Conservation (phyloP, 2,113 vertebrate species). For the Hippoglossus stenolepis region DNA sequence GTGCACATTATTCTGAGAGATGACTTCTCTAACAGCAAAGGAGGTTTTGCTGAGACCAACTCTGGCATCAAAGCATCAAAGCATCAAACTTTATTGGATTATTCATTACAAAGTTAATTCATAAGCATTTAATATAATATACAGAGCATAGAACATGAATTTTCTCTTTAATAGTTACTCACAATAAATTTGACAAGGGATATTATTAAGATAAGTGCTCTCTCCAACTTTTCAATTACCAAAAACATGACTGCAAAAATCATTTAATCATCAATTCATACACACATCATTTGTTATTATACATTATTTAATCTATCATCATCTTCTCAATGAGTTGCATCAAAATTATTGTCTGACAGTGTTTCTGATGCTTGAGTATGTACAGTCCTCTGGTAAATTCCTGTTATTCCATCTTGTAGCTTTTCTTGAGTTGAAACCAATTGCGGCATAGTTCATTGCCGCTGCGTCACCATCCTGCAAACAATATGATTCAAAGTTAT, state of each 20-base stretch:
- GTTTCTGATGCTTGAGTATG: constrained; percentile 32
- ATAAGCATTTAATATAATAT: background rate
- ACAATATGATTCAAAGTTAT: background rate
- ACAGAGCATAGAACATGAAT: background rate
- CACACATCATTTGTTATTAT: no score
- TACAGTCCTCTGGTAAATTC: background rate
- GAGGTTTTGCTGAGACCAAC: no score
- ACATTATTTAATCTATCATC: no score
- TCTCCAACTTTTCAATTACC: background rate
- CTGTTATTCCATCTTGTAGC: constrained; percentile 17
- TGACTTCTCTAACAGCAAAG: background rate
- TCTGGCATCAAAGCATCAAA: no score
- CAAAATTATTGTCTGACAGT: background rate
- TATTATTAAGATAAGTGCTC: background rate
- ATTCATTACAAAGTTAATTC: background rate
- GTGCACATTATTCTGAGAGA: background rate
- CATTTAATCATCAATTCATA: background rate
- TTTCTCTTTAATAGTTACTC: background rate
- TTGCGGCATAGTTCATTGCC: constrained; percentile 43
- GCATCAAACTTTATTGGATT: background rate
- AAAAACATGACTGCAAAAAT: no score
- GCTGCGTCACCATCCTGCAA: constrained; percentile 35
- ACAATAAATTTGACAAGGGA: background rate
- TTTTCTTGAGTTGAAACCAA: constrained; percentile 52
- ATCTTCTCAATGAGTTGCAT: no score